Base-by-base conservation (phyloP, 2,888 invertebrate species). In the Phrixothrix hirtus region DNA sequence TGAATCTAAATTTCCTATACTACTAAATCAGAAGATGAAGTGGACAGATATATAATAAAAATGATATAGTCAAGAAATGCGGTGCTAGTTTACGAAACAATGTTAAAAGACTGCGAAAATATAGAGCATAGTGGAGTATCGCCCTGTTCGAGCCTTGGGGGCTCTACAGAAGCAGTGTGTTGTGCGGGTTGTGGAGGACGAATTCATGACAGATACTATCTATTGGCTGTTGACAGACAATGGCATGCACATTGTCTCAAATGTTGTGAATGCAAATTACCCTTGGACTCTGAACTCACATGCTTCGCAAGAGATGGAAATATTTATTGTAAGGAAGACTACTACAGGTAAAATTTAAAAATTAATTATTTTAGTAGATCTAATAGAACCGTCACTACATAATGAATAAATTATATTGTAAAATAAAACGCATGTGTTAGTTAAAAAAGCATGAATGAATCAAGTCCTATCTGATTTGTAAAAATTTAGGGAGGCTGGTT, bases 241-340 rank as follows among this genome's bases (percentile, higher is more conserved):
- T 95, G 94, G 94, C 95, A 95, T 73, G 87, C 87, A 38, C 80
- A 84, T 49, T 95, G 94, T 70, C 83, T 94, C 48, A 81, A 83
- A 61, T 95, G 94, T 77, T 88, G 87, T 74, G 88, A 91, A 71
- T 95, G 95, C 72, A 86, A 89, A 48, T 78, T 89, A 59, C 87
- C 90, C 4, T 80, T 95, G 57, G 93, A 93, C 74, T 83, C 89
- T 4, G 91, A 94, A 71, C 80, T 89, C 58, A 92, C 92, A 62
- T 95, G 95, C 77, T 95, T 93, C 75, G 87, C 91, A 6, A 80
- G 92, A 59, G 92, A 93, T 67, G 92, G 92, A 43, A 88, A 88
- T 73, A 93, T 95, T 66, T 95, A 92, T 77, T 95, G 95, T 81
- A 93, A 93, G 73, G 92, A 93, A 68, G 95, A 95, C 76, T 95